These are phyloP conservation scores for Odobenus rosmarus DNA, from an alignment of 2,113 vertebrate genomes.

Conservation along the genomic window DNA sequence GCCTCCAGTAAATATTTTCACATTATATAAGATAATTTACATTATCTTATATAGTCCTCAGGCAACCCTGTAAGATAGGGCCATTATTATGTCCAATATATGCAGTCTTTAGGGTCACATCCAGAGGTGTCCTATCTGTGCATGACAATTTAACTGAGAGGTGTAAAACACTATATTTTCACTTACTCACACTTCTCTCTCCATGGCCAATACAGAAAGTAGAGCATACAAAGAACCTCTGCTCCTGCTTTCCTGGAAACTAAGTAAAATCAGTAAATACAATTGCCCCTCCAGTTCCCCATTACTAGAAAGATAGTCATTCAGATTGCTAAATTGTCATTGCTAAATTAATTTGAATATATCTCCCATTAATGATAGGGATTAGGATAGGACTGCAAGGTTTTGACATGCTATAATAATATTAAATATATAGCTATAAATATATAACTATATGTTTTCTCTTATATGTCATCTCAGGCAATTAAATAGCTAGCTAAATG, in stretches of 20 bases:
- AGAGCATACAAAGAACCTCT: not conserved
- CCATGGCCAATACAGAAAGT: not conserved
- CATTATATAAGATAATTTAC: not conserved
- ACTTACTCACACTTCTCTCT: not conserved
- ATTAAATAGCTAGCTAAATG: not conserved
- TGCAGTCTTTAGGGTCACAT: not conserved
- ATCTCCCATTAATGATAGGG: not conserved
- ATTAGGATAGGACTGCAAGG: not conserved
- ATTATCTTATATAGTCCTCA: not conserved
- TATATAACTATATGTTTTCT: not conserved
- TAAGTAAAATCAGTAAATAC: not conserved
- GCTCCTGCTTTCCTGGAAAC: constrained; percentile 31
- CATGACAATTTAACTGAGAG: not conserved
- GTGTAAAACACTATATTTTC: not conserved
- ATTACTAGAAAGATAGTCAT: not conserved
- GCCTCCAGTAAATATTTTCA: not conserved
- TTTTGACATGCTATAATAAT: not conserved
- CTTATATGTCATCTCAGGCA: not conserved
- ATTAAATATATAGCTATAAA: not conserved
- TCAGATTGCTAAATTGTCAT: not conserved
- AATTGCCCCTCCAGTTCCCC: not conserved
- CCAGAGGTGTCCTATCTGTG: not conserved
- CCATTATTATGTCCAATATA: not conserved
- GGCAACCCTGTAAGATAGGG: not conserved
- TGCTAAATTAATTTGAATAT: not conserved